Evolutionary conservation across 2,888 invertebrate species (phyloP).

Genomic region (Zootermopsis nevadensis): DNA sequence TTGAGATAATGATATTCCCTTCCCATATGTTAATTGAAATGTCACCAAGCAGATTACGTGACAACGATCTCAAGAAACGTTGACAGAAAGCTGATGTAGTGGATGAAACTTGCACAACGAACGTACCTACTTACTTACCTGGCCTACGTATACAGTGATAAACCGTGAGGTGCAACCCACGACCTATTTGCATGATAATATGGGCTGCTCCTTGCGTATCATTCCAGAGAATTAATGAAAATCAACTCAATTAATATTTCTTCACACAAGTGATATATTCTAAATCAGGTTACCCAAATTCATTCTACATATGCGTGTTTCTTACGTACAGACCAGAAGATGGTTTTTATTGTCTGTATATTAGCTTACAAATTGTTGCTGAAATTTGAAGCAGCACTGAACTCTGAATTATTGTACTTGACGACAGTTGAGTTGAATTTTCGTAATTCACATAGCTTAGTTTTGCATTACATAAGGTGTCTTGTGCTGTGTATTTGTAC

Average conservation of each 20-base stretch:
- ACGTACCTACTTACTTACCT: constrained; percentile 21
- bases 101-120: constrained; percentile 38
- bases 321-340: neutral
- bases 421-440: constrained; percentile 37
- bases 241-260: constrained; percentile 29
- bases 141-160: constrained; percentile 37
- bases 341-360: neutral
- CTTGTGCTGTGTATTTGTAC: constrained; percentile 39
- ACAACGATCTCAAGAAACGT: constrained; percentile 40
- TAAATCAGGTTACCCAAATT: too few relatives aligned
- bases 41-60: neutral
- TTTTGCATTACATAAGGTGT: constrained; percentile 33
- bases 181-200: constrained; percentile 37
- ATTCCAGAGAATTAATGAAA: constrained; percentile 41
- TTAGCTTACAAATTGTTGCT: too few relatives aligned
- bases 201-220: constrained; percentile 38
- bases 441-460: constrained; percentile 37
- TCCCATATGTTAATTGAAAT: neutral
- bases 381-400: too few relatives aligned
- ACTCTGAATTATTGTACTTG: neutral
- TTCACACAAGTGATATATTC: neutral
- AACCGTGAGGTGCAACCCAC: constrained; percentile 38
- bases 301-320: neutral
- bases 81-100: constrained; percentile 17
- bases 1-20: neutral